Base-by-base conservation (phyloP, 1,140 invertebrate species). In the Pogonus chalceus region DNA sequence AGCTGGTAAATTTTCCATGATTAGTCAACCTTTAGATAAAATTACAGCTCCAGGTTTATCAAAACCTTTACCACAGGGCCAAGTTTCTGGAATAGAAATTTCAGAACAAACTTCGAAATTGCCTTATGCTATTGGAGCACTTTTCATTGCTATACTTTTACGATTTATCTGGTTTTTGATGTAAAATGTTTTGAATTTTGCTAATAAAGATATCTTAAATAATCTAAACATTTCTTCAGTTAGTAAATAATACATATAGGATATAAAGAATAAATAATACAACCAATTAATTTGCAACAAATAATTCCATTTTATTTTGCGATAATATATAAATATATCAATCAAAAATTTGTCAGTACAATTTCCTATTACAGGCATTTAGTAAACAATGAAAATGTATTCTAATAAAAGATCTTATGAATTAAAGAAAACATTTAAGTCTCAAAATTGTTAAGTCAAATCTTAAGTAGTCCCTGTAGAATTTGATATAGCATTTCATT, bases 1-100 rank as follows among this genome's bases (percentile, higher is more conserved):
- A 47, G 78, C 85, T 0, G 84, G 80, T 0, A 96, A 96, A 72
- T 88, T 94, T 71, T 95, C 83, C 54, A 87, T 96, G 85, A 81
- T 84, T 48, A 90, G 83, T 0, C 71, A 84, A 65, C 79, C 81
- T 1, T 62, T 88, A 49, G 74, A 78, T 23, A 62, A 72, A 51
- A 69, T 67, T 10, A 51, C 54, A 53, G 74, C 71, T 68, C 68
- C 76, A 2, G 77, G 78, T n/a, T 54, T 79, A 14, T 66, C 60
- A 3, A 62, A 69, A 16, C 76, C 77, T 0, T 57, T 79, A 22
- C 69, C 70, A 51, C 71, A 71, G 46, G 78, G 78, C 0, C 62
- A 70, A 48, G 69, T 79, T 1, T 79, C 77, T 2, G 77, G 77
- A 12, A 47, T 75, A 12, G 53, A 49, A 54, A 1, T 16, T 12